A percentile compares a stretch with the other conserved stretches of the same genome.
Conservation (phyloP, 2,797 vertebrate genomes). For the Onychomys leucogaster region DNA sequence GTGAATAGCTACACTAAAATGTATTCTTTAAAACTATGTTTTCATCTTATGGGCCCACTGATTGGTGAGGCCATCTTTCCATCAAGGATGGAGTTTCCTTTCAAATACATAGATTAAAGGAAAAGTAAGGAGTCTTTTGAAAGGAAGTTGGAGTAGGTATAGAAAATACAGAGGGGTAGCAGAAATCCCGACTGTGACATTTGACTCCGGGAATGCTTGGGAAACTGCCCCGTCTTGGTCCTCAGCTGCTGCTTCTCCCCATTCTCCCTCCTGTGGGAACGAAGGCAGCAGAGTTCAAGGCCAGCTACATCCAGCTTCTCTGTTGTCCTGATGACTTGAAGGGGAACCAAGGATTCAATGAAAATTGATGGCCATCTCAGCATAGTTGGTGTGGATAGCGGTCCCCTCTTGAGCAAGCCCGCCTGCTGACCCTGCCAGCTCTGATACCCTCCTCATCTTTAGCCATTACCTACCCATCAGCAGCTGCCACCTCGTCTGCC, state of each 20-base stretch:
- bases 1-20: not conserved
- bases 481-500: not conserved
- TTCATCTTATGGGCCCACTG: not conserved
- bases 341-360: not conserved
- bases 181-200: not conserved
- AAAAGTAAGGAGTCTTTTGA: constrained; percentile 4
- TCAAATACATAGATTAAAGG: not conserved
- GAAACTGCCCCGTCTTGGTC: accelerated
- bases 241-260: not conserved
- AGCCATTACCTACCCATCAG: not conserved
- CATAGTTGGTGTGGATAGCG: accelerated
- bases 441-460: not conserved
- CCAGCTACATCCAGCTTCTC: not conserved
- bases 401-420: not conserved
- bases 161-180: not conserved
- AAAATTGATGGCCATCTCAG: not conserved
- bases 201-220: not conserved
- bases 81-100: constrained; percentile 17
- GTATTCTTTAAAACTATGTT: not conserved
- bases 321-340: not conserved
- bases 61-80: not conserved
- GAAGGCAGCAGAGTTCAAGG: accelerated
- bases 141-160: not conserved
- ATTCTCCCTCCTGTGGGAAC: not conserved
- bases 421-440: not conserved